Conservation (phyloP, 2,113 vertebrate genomes). For the Pyxicephalus adspersus region DNA sequence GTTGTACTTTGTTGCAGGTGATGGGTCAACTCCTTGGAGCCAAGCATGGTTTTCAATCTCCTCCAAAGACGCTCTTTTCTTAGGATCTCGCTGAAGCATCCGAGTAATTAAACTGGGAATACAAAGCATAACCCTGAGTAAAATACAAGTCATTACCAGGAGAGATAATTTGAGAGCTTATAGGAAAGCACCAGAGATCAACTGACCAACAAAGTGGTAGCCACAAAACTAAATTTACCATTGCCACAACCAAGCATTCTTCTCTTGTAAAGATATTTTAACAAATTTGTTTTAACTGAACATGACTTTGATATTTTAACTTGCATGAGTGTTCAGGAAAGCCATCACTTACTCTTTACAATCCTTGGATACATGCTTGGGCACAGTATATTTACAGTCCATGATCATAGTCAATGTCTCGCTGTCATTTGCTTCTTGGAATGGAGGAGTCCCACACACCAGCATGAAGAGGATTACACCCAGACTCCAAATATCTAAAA, state of each 20-base stretch:
- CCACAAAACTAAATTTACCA: too few species aligned
- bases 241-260: too few species aligned
- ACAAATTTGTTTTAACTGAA: too few species aligned
- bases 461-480: constrained; percentile 98
- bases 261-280: too few species aligned
- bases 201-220: too few species aligned
- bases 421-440: constrained; percentile 98
- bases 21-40: constrained; percentile 96
- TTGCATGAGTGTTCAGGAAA: too few species aligned
- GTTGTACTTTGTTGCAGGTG: constrained; percentile 94
- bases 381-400: constrained; percentile 98
- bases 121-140: constrained; percentile 48
- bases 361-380: constrained; percentile 86
- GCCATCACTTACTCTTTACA: constrained; percentile 90
- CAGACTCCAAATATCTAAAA: constrained; percentile 94
- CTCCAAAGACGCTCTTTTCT: constrained; percentile 89
- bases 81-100: constrained; percentile 96
- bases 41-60: constrained; percentile 93
- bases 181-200: too few species aligned
- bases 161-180: background rate
- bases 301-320: too few species aligned
- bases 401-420: constrained; percentile 99
- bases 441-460: constrained; percentile 95
- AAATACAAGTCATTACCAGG: background rate
- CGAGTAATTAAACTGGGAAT: constrained; percentile 88